These are phyloP conservation scores for Lytechinus variegatus DNA, from an alignment of 35 echinoderm and acorn worm genomes.

Conservation along the genomic window DNA sequence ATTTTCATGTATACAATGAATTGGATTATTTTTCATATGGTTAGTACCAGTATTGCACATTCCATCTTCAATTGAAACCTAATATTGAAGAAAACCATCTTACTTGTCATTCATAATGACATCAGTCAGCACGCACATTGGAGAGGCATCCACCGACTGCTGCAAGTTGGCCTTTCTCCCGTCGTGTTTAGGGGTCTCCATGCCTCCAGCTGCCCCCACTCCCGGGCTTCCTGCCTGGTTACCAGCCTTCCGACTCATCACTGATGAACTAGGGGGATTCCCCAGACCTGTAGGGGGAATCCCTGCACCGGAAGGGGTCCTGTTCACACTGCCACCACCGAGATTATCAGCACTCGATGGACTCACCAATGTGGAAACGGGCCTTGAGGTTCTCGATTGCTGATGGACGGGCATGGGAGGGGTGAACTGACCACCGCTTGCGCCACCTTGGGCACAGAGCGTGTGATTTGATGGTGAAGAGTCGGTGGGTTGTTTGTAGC, in stretches of 20 bases:
- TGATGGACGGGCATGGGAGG: not conserved
- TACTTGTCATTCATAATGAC: slow-evolving; percentile 30
- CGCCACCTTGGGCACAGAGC: not conserved
- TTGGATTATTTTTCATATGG: not conserved
- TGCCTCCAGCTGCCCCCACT: not conserved
- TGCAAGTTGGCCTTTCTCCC: not conserved
- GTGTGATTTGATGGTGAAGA: not conserved
- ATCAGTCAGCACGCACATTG: slow-evolving; percentile 30
- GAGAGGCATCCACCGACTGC: not conserved
- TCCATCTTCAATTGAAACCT: not conserved
- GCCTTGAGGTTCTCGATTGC: not conserved
- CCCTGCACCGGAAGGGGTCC: not conserved
- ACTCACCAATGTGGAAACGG: not conserved
- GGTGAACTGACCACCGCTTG: not conserved
- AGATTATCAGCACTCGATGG: not conserved
- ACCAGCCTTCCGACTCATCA: not conserved
- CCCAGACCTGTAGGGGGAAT: not conserved
- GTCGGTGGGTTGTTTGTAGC: slow-evolving; percentile 23
- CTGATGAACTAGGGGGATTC: not conserved
- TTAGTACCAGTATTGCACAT: not conserved
- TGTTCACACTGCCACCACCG: not conserved
- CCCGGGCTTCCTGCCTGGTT: not conserved
- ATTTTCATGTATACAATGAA: not conserved
- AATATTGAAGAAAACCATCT: not conserved
- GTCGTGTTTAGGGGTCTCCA: slow-evolving; percentile 24